Conservation (phyloP, 37 sponge, comb jelly and placozoan genomes). For the Tethya wilhelma region DNA sequence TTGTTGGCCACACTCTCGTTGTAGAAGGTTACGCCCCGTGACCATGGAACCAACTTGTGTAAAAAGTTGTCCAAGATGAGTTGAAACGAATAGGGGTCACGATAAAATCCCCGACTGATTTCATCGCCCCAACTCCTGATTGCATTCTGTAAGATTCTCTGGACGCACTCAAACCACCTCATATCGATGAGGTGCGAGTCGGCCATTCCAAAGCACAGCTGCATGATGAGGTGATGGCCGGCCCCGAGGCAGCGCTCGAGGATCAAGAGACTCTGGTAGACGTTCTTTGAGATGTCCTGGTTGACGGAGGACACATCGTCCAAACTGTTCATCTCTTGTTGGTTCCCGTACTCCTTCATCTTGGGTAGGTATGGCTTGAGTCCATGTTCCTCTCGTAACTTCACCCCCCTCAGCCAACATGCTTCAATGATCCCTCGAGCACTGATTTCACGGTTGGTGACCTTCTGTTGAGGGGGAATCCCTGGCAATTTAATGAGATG, state of each 20-base stretch:
- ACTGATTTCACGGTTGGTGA: too few relatives aligned
- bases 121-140: not conserved
- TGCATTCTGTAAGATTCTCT: not conserved
- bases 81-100: conserved; percentile 8
- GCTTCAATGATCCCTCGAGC: conserved; percentile 22
- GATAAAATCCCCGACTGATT: conserved; percentile 10
- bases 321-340: not conserved
- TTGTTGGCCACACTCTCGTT: not conserved
- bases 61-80: conserved; percentile 9
- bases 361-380: not conserved
- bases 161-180: not conserved
- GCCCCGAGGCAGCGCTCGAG: conserved; percentile 68
- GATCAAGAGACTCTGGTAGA: conserved; percentile 47
- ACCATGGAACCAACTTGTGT: conserved; percentile 6
- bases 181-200: not conserved
- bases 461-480: not conserved
- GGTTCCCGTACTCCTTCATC: conserved; percentile 1
- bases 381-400: not conserved
- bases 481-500: not conserved
- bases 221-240: not conserved
- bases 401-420: conserved; percentile 13
- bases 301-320: not conserved
- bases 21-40: not conserved
- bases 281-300: not conserved
- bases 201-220: not conserved